Evolutionary conservation across 1,140 invertebrate genomes (phyloP).

Genomic region (Euwallacea fornicatus): DNA sequence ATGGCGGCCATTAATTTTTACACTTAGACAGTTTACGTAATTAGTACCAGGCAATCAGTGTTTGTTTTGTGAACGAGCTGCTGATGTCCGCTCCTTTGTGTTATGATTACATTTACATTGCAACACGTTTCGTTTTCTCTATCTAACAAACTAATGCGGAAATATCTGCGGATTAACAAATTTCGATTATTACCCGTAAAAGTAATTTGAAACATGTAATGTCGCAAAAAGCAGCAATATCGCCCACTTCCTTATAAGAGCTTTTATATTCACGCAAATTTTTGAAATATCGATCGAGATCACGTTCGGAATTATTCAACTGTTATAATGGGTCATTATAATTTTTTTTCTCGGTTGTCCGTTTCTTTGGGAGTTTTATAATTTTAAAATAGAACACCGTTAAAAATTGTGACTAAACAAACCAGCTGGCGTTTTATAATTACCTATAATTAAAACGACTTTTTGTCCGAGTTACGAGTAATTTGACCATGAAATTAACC

Average conservation of each 20-base stretch:
- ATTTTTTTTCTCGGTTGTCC: not conserved
- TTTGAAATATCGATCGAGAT: slow-evolving; percentile 22
- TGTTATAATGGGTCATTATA: slow-evolving; percentile 5
- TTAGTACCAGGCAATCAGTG: too few species aligned
- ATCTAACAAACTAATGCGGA: not conserved
- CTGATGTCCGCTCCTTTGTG: too few species aligned
- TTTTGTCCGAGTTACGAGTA: slow-evolving; percentile 19
- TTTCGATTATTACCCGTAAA: slow-evolving; percentile 16
- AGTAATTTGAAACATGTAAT: slow-evolving; percentile 15
- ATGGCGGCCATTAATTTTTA: too few species aligned
- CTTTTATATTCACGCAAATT: slow-evolving; percentile 19
- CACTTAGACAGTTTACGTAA: too few species aligned
- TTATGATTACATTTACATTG: too few species aligned
- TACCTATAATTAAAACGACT: slow-evolving; percentile 27
- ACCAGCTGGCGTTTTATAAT: slow-evolving; percentile 25
- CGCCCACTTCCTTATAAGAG: slow-evolving; percentile 12
- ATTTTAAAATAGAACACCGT: slow-evolving; percentile 6
- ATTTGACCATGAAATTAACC: slow-evolving; percentile 31
- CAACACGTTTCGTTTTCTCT: too few species aligned
- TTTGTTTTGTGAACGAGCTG: too few species aligned
- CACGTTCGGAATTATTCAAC: slow-evolving; percentile 9
- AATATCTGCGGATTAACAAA: not conserved
- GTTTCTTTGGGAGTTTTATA: slow-evolving; percentile 9
- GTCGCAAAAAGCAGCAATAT: slow-evolving; percentile 8
- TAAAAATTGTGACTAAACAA: slow-evolving; percentile 20